Base-by-base conservation (phyloP, 1,140 invertebrate species). In the Eurosta solidaginis region DNA sequence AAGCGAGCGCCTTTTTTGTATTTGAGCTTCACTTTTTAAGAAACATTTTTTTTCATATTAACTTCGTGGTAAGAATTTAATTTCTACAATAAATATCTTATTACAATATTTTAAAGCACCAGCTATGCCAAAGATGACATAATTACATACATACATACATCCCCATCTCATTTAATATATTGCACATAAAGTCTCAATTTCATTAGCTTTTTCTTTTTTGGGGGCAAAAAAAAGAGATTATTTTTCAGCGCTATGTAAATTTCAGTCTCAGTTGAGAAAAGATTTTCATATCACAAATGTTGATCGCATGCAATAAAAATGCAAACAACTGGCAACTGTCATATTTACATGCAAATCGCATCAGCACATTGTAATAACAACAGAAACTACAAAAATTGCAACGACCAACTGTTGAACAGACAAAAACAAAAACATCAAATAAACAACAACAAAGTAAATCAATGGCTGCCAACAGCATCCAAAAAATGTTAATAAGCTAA, bases 271-370 rank as follows among this genome's bases (percentile, higher is more conserved):
- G 29, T 20, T 9, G 7, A 68, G 59, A 12, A 36, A 33, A 68
- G 54, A 68, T 40, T 68, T 40, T 40, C 59, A 25, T 68, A 68
- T 68, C 59, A 40, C 12, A 1, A 68, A 68, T 68, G 59, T 68
- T 68, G 59, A 68, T 68, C 59, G 59, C 59, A 68, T 47, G 47
- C 74, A 75, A 75, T 75, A 75, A 75, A 45, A 75, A 75, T 50
- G 74, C 42, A 45, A 75, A 75, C 42, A 75, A 47, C 74, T 75
- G 17, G 33, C 59, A 68, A 68, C 47, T 75, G 74, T 75, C 74
- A 75, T 47, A 75, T 75, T 75, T 47, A 47, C 74, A 75, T 50
- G 59, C 59, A 68, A 40, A 68, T 68, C 7, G 59, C 59, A 68
- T 75, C 47, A 50, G 42, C 42, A 75, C 74, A 47, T 44, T 45